These are phyloP conservation scores for Hirtodrosophila alboralis DNA, from an alignment of 2,888 invertebrate genomes.

Conservation along the genomic window DNA sequence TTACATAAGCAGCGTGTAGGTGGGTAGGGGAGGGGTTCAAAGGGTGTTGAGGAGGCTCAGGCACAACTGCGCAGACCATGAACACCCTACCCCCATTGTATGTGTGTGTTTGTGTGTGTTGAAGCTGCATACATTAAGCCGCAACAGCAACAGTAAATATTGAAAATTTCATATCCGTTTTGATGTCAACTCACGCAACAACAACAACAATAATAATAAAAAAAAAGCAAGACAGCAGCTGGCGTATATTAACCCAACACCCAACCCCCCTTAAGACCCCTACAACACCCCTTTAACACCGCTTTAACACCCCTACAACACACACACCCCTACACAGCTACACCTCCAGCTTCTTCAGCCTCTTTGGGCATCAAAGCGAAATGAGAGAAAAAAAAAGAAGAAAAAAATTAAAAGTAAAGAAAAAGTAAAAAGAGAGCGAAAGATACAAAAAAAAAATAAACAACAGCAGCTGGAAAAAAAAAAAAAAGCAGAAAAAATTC, in stretches of 20 bases:
- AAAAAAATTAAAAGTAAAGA: conserved; percentile 3
- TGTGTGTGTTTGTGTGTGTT: conserved; percentile 20
- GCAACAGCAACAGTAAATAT: conserved; percentile 70
- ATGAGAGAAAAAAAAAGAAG: conserved; percentile 1
- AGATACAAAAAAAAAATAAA: conserved; percentile 22
- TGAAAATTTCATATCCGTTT: conserved; percentile 77
- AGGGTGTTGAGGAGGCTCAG: conserved; percentile 1
- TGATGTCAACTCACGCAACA: conserved; percentile 66
- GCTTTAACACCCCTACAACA: too few species aligned
- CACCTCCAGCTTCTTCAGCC: neutral
- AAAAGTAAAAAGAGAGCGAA: conserved; percentile 10
- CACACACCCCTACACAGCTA: too few species aligned
- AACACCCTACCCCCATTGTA: conserved; percentile 2
- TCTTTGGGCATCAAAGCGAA: too few species aligned
- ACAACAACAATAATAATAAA: conserved; percentile 30
- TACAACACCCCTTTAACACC: neutral
- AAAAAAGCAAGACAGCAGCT: conserved; percentile 36
- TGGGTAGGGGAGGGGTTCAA: neutral
- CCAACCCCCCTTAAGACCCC: neutral
- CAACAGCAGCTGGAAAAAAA: neutral
- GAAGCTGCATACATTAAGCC: conserved; percentile 67
- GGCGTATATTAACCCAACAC: conserved; percentile 26
- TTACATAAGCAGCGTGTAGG: conserved; percentile 65
- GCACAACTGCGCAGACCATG: conserved; percentile 43
- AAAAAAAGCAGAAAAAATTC: conserved; percentile 17